Evolutionary conservation across 2,888 invertebrate species (phyloP), one percentile per base, ranked within the genome.

Genomic region (Xylota sylvarum): DNA sequence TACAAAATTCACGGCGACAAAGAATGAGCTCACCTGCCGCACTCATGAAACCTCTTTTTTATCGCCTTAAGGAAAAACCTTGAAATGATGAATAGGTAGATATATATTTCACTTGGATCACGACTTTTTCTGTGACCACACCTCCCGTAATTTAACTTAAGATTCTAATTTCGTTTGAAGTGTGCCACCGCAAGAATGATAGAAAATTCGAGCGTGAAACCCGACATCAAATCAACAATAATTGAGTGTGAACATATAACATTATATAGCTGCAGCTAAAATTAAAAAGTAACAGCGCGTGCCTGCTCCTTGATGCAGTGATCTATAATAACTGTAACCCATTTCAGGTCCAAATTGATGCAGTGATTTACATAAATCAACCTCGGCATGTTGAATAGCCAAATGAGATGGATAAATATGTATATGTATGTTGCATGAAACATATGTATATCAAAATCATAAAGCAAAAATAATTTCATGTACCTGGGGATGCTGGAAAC

Each of bases 11-110:
- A 35, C 40, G n/a, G 3, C 14, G 5, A 17, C 35, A 35, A 19
- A 10, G 10, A 52, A 55, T 55, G 37, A 70, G 32, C 43, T 64
- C 55, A 64, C 32, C 35, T 19, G 48, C n/a, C 4, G 6, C 17
- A 17, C 17, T 30, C 19, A 48, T 32, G 9, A 35, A 10, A 35
- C 14, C 19, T 48, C 27, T n/a, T 40, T 70, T 37, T 79, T 56
- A 56, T 46, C 56, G 65, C 65, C 72, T 80, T 40, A 65, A 65
- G 50, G 65, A 73, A 73, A 79, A 80, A 40, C 72, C 79, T 80
- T 80, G 72, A 65, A 80, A 43, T 14, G 3, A 5, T 2, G 14
- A 32, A 37, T 9, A 55, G 7, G 30, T 23, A 30, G 40, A 77
- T 52, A 30, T 52, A 30, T 23, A 2, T 52, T 69, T 62, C 32